Evolutionary conservation across 1,140 invertebrate species (phyloP), one percentile per base, ranked within the genome.

Genomic region (Vanessa tameamea): DNA sequence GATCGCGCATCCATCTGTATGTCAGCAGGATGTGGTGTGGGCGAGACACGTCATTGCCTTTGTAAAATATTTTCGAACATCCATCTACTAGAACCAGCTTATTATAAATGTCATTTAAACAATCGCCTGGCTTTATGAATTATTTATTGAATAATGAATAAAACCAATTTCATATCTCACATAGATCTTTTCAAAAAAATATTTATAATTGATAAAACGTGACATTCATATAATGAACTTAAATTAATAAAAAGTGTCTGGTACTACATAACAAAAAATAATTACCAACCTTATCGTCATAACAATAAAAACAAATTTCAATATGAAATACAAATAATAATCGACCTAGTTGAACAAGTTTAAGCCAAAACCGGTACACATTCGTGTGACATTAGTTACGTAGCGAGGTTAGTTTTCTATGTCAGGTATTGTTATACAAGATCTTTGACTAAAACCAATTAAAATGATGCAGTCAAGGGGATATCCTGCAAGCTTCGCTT

Each of bases 41-140:
- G 82, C 82, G 86, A 82, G 89, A 91, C 90, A 92, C 90, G 90
- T 92, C 88, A 90, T 80, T 76, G 78, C 85, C 82, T 88, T 85
- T 84, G 80, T 81, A 47, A 83, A 68, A 70, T 69, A 43, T 50
- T 69, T 69, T 68, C 23, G 47, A 51, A 61, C 43, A 68, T 47
- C 8, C 57, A 31, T 37, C 12, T n/a, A 6, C 26, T 15, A 37
- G 26, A 61, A 61, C 23, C 31, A n/a, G n/a, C 57, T 61, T 12
- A 15, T 61, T 15, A 7, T 61, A 37, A 8, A 61, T 61, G 57
- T 37, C 57, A 61, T 37, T 61, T 57, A 26, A 57, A 57, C 57
- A 31, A 51, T 61, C 57, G 14, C 6, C 43, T 37, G 11, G 15
- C 31, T 61, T 61, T 9, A 61, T 61, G 13, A 61, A 20, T 61